phyloP scores from a whole-genome alignment of 2,113 vertebrate genomes.

The Cyprinodon brontotheroides region DNA sequence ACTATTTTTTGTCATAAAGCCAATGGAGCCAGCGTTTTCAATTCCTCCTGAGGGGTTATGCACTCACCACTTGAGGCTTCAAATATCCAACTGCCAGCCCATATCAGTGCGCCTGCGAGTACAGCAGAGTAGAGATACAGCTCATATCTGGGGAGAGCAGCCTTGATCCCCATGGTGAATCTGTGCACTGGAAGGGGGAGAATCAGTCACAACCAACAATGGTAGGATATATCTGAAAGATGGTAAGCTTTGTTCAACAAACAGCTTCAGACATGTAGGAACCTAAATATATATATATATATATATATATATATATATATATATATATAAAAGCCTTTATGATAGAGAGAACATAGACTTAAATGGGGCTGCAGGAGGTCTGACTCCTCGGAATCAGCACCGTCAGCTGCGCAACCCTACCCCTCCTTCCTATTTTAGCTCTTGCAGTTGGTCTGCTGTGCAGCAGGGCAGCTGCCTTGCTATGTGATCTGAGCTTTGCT shows the following conservation, averaged over 20 bases:
- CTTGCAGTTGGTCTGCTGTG: constrained; percentile 71
- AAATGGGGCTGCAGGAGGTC: constrained; percentile 76
- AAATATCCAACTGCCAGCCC: constrained; percentile 88
- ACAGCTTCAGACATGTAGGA: too few species aligned
- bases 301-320: not conserved
- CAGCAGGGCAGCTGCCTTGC: constrained; percentile 79
- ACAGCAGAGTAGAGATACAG: constrained; percentile 90
- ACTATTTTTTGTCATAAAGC: not conserved
- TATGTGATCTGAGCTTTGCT: constrained; percentile 71
- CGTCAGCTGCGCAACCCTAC: constrained; percentile 81
- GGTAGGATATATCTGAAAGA: constrained; percentile 7
- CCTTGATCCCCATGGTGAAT: constrained; percentile 87
- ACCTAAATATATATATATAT: not conserved
- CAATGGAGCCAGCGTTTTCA: not conserved
- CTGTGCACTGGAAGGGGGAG: constrained; percentile 31
- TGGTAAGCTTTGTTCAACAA: not conserved
- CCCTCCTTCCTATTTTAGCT: constrained; percentile 84
- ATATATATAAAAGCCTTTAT: constrained; percentile 12
- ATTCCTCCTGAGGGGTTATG: constrained; percentile 4
- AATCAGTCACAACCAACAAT: constrained; percentile 13
- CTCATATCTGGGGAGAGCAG: constrained; percentile 87
- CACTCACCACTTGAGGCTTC: constrained; percentile 89
- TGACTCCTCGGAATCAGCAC: constrained; percentile 77
- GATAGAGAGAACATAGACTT: constrained; percentile 63
- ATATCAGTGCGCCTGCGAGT: constrained; percentile 84